Base-by-base conservation (phyloP, 1,140 invertebrate species). In the Babylonia areolata region DNA sequence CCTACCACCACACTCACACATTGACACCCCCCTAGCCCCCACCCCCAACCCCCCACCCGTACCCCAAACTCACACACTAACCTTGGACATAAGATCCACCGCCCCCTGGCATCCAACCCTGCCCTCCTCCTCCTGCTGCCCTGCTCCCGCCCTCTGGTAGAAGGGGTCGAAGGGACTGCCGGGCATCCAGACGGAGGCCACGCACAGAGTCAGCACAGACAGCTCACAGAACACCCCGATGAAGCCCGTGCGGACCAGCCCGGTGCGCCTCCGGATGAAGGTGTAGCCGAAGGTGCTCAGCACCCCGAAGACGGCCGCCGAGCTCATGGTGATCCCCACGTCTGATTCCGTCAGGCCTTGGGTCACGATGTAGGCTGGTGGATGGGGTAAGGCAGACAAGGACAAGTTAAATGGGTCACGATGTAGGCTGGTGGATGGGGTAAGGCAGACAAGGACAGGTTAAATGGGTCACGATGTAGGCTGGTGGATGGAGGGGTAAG, bases 181-280 rank as follows among this genome's bases (percentile, higher is more conserved):
- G 9, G 95, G 95, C 28, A 94, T 90, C 90, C 94, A 95, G 23
- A 96, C 92, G 0, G 96, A 96, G 3, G 93, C 90, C 28, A 96
- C 93, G 89, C 95, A 95, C 28, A 95, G 85, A 1, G 92, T 88
- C 15, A 95, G 92, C 85, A 91, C 95, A 0, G 85, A n/a, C 35
- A 94, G 90, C 88, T 95, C 90, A 35, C 89, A 69, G n/a, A 87
- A 78, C n/a, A 94, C 93, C 0, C 93, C 94, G 85, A 95, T 87
- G 54, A 94, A 87, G 17, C 95, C 95, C 46, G 94, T 94, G 40
- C 91, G 88, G 83, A 92, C 90, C 42, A 95, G 86, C 15, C 95
- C 94, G 71, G 95, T 88, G 54, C 86, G 89, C 80, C 87, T 89
- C 80, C 94, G 89, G 28, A 95, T 87, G 0, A 87, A 46, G 3